Percentiles rank a stretch among this genome's conserved stretches.
phyloP scores from a whole-genome alignment of 1,140 invertebrate genomes.

The Aphelinus atriplicis region DNA sequence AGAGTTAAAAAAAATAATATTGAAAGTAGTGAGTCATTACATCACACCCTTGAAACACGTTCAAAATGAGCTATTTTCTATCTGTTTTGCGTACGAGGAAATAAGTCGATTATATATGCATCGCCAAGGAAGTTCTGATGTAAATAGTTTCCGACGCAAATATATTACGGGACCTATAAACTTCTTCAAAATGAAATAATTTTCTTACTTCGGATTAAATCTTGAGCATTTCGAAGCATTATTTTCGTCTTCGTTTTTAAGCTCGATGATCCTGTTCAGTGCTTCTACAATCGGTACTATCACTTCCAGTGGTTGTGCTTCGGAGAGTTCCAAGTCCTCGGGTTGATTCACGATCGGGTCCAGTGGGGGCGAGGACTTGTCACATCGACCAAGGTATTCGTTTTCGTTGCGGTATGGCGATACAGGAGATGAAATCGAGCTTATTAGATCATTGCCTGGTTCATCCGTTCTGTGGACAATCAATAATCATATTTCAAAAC shows the following conservation, averaged over 20 bases:
- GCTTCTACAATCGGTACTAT: conserved; percentile 40
- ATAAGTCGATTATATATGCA: no score
- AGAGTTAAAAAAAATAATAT: no score
- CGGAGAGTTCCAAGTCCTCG: background rate
- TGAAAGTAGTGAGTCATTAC: no score
- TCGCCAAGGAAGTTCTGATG: no score
- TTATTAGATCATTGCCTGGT: conserved; percentile 2
- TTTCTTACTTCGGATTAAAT: no score
- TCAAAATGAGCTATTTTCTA: no score
- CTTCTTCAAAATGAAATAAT: no score
- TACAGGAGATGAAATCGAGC: background rate
- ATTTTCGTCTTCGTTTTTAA: background rate
- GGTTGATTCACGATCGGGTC: background rate
- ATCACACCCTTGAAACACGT: no score
- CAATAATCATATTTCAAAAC: background rate
- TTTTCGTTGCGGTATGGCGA: background rate
- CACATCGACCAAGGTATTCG: background rate
- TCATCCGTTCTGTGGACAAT: conserved; percentile 7
- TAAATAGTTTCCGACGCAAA: no score
- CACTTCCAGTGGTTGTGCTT: conserved; percentile 22
- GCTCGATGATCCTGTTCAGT: conserved; percentile 38
- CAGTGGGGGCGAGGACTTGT: conserved; percentile 10
- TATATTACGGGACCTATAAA: no score
- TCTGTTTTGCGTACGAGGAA: no score
- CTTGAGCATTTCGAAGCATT: no score